Evolutionary conservation across 2,113 vertebrate genomes (phyloP), one percentile per base, ranked within the genome.

Genomic region (Turdus rufiventris): DNA sequence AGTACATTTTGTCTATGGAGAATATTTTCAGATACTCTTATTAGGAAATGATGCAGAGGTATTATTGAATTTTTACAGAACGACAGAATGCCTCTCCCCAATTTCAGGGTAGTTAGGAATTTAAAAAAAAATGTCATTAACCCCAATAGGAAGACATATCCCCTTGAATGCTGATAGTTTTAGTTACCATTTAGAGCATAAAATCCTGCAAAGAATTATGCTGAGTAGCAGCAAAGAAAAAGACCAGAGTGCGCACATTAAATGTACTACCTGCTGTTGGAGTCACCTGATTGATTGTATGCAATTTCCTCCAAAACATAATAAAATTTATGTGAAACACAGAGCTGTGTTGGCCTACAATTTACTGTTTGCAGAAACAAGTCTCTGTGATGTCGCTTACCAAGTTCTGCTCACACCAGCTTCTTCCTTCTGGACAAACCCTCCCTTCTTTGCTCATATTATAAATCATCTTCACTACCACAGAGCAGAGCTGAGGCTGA

Each of bases 281-380:
- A 95, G 80, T 86, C 74, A 77, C 48, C 72, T 88, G 36, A 83
- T 45, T 61, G 87, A 88, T n/a, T 93, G 90, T 93, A 92, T 43
- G 50, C 51, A 75, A 19, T 81, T 91, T 90, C 74, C 72, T 88
- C 53, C 29, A 60, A 77, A 92, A 93, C 56, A 86, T 67, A 96
- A 94, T 97, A 97, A 97, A 97, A 82, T 67, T 9, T 57, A 56
- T 48, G n/a, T 94, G 68, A 95, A 96, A 83, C 40, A 73, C 10
- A 18, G 63, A 83, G 29, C 50, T 76, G 66, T 74, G 74, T 50
- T 72, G 70, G 75, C 42, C 75, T 62, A 2, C 82, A 34, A 73
- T 70, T 95, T 66, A 19, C 13, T 85, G 26, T 76, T 70, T 83
- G 57, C 60, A 58, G 50, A 54, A 91, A 62, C 14, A 34, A 89